Percentiles rank a stretch among this genome's conserved stretches.
phyloP scores from a whole-genome alignment of 2,113 vertebrate genomes.

The Cnemophilus loriae region DNA sequence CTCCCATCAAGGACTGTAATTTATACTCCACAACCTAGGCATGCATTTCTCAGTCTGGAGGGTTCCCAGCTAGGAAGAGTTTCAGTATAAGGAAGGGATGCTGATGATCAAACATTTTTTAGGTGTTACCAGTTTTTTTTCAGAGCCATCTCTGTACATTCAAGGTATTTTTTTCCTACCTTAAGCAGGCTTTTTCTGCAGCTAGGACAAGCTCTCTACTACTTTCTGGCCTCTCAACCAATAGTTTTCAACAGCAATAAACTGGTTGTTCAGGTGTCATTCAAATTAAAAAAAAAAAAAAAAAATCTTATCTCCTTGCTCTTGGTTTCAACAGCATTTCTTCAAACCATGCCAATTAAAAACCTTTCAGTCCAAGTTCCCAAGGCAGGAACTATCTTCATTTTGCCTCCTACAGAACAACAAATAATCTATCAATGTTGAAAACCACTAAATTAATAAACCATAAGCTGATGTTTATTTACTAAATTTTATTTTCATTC shows the following conservation, averaged over 20 bases:
- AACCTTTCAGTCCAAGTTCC: not conserved
- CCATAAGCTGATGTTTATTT: not conserved
- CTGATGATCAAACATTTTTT: not conserved
- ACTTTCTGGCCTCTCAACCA: not conserved
- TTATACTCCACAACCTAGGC: not conserved
- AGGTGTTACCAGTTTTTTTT: not conserved
- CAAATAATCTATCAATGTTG: not conserved
- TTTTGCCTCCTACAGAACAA: not conserved
- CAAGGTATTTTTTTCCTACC: not conserved
- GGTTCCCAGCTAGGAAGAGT: not conserved
- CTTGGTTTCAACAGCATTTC: not conserved
- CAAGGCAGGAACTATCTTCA: not conserved
- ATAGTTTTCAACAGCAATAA: not conserved
- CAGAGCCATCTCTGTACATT: not conserved
- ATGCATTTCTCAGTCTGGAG: not conserved
- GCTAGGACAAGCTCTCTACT: not conserved
- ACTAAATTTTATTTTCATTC: not conserved
- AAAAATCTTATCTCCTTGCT: not conserved
- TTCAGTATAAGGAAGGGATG: not conserved
- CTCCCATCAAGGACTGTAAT: not conserved
- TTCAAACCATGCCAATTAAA: not conserved
- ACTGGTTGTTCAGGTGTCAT: not conserved
- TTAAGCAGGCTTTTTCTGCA: not conserved
- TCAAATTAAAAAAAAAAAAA: not conserved
- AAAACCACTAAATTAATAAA: not conserved